Conservation (phyloP, 1,140 invertebrate species). For the Brachionus koreanus region DNA sequence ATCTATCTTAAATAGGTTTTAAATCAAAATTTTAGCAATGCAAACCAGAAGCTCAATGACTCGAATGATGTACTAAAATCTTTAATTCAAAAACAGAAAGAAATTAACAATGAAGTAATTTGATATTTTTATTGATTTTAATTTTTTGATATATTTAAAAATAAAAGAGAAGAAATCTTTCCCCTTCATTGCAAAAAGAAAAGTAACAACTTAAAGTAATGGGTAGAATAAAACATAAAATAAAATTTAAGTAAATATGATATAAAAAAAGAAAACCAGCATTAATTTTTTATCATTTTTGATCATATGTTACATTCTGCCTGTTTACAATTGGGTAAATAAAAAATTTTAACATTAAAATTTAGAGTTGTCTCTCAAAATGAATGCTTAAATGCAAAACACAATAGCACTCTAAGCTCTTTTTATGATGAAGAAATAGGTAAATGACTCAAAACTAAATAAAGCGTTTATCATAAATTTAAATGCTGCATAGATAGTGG, state of each 20-base stretch:
- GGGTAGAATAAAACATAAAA: not conserved
- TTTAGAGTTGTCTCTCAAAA: not conserved
- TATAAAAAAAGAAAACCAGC: too few species aligned
- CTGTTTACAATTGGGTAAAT: too few species aligned
- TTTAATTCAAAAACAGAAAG: not conserved
- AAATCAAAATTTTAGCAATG: constrained; percentile 56
- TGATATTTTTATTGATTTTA: not conserved
- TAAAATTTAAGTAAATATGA: too few species aligned
- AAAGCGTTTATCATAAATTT: not conserved
- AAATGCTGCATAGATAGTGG: not conserved
- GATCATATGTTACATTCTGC: not conserved
- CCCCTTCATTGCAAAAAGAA: not conserved
- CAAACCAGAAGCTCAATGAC: constrained; percentile 64
- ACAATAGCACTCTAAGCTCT: constrained; percentile 22
- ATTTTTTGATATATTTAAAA: not conserved
- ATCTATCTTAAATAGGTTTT: not conserved
- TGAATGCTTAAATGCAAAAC: not conserved
- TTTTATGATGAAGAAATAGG: constrained; percentile 28
- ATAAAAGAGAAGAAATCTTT: not conserved
- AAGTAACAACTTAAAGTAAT: not conserved
- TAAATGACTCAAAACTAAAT: not conserved
- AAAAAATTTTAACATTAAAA: not conserved
- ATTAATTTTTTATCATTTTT: too few species aligned
- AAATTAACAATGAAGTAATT: not conserved
- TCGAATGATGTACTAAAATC: constrained; percentile 61